Conservation (phyloP, 2,888 invertebrate genomes). For the Erebia palarica region DNA sequence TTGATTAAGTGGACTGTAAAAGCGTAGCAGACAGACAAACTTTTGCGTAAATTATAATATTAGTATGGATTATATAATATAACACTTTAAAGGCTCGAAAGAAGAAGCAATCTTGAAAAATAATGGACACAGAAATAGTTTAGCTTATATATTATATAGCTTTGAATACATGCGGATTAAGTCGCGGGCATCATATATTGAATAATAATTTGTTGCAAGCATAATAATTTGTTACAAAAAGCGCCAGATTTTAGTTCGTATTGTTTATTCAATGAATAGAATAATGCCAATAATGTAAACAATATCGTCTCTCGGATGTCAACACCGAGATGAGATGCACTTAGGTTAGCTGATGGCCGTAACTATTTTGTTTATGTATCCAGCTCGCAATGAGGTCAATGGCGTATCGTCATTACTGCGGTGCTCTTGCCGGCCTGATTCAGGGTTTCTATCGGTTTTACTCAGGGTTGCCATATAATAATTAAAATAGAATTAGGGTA, state of each 20-base stretch:
- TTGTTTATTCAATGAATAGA: conserved; percentile 30
- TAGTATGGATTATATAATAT: too few species aligned
- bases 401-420: conserved; percentile 57
- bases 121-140: too few species aligned
- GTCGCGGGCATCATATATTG: too few species aligned
- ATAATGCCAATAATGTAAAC: conserved; percentile 30
- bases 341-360: conserved; percentile 46
- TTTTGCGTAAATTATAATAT: too few species aligned
- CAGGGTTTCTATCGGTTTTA: conserved; percentile 50
- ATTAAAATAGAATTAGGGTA: neutral
- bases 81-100: too few species aligned
- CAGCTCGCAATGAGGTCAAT: conserved; percentile 66
- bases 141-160: too few species aligned
- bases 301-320: conserved; percentile 36
- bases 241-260: neutral
- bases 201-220: neutral
- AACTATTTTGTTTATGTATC: conserved; percentile 60
- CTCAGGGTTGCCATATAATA: conserved; percentile 11
- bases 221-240: neutral
- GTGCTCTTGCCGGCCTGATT: conserved; percentile 52
- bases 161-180: too few species aligned
- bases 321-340: conserved; percentile 36
- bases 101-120: too few species aligned
- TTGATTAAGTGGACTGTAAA: too few species aligned
- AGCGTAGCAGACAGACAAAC: too few species aligned